These are phyloP conservation scores for Idaea aversata DNA, from an alignment of 2,888 invertebrate genomes.

Conservation along the genomic window DNA sequence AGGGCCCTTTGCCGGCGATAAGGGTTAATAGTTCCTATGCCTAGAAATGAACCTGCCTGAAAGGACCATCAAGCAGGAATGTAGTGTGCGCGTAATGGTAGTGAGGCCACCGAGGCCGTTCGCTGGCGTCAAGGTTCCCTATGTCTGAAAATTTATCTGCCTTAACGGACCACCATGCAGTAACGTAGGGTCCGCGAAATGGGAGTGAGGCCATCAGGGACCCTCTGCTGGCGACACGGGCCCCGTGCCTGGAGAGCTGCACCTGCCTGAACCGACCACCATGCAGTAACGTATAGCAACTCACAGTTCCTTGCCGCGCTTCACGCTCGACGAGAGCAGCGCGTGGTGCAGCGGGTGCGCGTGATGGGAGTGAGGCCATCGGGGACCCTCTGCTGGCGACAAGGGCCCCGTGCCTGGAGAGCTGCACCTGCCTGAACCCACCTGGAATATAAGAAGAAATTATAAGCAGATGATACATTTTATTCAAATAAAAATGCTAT, in stretches of 20 bases:
- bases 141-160: slow-evolving; percentile 58
- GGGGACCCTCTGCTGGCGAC: slow-evolving; percentile 72
- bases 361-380: slow-evolving; percentile 71
- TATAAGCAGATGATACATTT: background rate
- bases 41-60: too few relatives aligned
- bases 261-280: background rate
- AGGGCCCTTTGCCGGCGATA: too few relatives aligned
- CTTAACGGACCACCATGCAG: background rate
- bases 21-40: too few relatives aligned
- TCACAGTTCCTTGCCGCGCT: slow-evolving; percentile 77
- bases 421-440: slow-evolving; percentile 71
- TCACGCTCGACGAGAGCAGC: slow-evolving; percentile 70
- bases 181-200: slow-evolving; percentile 62
- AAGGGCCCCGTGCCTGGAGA: slow-evolving; percentile 74
- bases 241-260: slow-evolving; percentile 68
- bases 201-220: slow-evolving; percentile 69
- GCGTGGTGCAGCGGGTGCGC: slow-evolving; percentile 74
- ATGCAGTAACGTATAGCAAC: slow-evolving; percentile 34
- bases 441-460: slow-evolving; percentile 41
- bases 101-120: too few relatives aligned
- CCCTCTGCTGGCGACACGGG: slow-evolving; percentile 74
- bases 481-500: too few relatives aligned
- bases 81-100: too few relatives aligned
- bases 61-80: too few relatives aligned
- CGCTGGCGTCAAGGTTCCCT: too few relatives aligned